Base-by-base conservation (phyloP, 1,140 invertebrate species). In the Penaeus chinensis region DNA sequence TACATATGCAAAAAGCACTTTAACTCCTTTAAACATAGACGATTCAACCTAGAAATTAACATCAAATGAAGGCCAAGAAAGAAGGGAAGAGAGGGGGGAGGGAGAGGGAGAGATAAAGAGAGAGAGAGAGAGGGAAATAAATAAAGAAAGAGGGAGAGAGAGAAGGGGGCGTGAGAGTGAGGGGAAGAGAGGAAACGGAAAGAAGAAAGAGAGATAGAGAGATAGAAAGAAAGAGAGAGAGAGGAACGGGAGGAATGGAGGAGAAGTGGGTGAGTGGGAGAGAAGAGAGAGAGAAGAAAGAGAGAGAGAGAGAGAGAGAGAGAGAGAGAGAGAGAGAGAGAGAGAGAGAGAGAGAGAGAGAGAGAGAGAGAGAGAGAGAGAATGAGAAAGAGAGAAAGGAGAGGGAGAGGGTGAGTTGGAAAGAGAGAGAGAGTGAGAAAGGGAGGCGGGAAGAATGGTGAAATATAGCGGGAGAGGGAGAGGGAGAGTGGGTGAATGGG, bases 121-220 rank as follows among this genome's bases (percentile, higher is more conserved):
- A 32, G 22, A 42, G 74, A 77, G 27, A 77, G 74, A 77, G 3
- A 37, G 32, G 27, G 32, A 74, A n/a, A 37, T 16, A 37, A 18
- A 74, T 5, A 37, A 27, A n/a, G n/a, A 63, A 63, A 47, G 60
- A 32, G 84, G 65, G 84, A 63, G 54, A 78, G 84, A 85, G 83
- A 78, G 20, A 69, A 42, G n/a, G 37, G 27, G 65, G 76, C 5
- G 7, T 8, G 47, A 27, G 79, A 63, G 24, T 5, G 79, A 61
- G 54, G 20, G 60, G 60, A 47, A 81, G 18, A 61, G 22, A 0
- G 10, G n/a, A 27, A 62, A 60, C 22, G 60, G 27, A 47, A 81
- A 24, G 24, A 61, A 61, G 24, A 82, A n/a, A 62, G 32, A 62
- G 79, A 77, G 24, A 32, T 20, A 77, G 32, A 42, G 7, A 8